Evolutionary conservation across 2,797 vertebrate species (phyloP).

Genomic region (Sebastes glaucus): DNA sequence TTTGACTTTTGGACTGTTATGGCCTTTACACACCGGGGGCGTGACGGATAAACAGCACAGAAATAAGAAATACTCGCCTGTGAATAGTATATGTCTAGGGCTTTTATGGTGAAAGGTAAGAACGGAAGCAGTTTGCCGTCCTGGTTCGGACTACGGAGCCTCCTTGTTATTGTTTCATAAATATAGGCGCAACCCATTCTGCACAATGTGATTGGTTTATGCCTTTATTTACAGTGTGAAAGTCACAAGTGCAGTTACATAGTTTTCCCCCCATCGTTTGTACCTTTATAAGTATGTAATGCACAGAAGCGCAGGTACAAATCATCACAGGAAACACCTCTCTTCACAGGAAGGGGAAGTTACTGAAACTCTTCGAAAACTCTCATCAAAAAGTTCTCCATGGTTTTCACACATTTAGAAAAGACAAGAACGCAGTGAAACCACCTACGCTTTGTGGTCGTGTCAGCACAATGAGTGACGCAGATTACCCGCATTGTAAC

Average conservation of each 20-base stretch:
- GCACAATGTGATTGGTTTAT: too few relatives aligned
- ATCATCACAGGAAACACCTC: neutral
- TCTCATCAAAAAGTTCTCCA: neutral
- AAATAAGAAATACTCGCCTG: too few relatives aligned
- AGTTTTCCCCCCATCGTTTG: neutral
- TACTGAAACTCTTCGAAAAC: neutral
- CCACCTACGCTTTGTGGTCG: conserved; percentile 1
- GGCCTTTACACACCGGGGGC: too few relatives aligned
- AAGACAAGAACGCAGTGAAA: neutral
- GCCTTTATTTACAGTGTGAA: too few relatives aligned
- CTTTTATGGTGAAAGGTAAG: too few relatives aligned
- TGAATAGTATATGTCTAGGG: too few relatives aligned
- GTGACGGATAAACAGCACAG: too few relatives aligned
- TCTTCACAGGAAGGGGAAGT: conserved; percentile 8
- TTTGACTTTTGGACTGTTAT: neutral
- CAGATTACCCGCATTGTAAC: neutral
- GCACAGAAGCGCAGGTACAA: neutral
- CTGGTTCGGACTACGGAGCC: too few relatives aligned
- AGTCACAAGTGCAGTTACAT: neutral
- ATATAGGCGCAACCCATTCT: too few relatives aligned
- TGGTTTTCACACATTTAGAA: conserved; percentile 27
- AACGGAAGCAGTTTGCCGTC: too few relatives aligned
- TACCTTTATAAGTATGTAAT: neutral
- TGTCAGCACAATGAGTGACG: neutral
- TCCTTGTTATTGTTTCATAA: too few relatives aligned